Percentiles rank a stretch among this genome's conserved stretches.
Evolutionary conservation across 2,113 vertebrate species (phyloP).

Genomic region (Phaethon lepturus): DNA sequence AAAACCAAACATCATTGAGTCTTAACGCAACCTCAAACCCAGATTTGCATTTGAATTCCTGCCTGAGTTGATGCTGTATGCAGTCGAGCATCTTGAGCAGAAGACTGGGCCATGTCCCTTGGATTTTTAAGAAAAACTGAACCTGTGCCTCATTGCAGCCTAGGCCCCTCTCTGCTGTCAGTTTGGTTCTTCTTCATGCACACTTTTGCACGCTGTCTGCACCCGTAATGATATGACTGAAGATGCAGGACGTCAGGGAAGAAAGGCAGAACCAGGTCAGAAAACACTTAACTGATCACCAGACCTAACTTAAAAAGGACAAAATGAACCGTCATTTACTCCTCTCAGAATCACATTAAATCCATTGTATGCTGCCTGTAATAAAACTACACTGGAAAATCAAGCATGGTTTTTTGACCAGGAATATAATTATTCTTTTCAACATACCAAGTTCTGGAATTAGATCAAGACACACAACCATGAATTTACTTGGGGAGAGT

Average conservation of each 20-base stretch:
- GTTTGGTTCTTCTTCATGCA: background rate
- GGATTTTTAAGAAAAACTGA: background rate
- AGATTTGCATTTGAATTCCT: background rate
- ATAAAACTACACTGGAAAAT: background rate
- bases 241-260: background rate
- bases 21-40: background rate
- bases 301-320: background rate
- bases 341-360: background rate
- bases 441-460: constrained; percentile 33
- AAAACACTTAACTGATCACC: background rate
- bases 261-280: background rate
- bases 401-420: background rate
- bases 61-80: background rate
- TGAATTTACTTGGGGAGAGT: constrained; percentile 13
- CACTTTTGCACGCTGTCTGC: background rate
- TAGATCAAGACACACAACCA: constrained; percentile 9
- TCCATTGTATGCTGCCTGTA: background rate
- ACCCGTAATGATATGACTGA: background rate
- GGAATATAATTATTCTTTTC: constrained; percentile 26
- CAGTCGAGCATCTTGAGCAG: accelerated
- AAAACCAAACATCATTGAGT: background rate
- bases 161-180: background rate
- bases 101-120: background rate
- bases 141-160: background rate
- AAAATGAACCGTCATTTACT: background rate